phyloP scores from a whole-genome alignment of 2,888 invertebrate genomes.

The Gordius sp. region DNA sequence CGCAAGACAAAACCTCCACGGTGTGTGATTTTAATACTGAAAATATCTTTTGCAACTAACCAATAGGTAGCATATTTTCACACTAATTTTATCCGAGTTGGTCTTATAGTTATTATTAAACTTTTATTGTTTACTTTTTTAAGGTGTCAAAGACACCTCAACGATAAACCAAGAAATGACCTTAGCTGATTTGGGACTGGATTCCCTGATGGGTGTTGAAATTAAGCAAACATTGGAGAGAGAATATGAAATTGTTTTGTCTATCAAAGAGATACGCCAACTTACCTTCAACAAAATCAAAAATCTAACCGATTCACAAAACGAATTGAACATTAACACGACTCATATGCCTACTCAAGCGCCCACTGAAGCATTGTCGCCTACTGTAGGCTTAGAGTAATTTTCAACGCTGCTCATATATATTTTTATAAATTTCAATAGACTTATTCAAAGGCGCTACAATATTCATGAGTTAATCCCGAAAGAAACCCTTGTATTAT shows the following conservation, averaged over 20 bases:
- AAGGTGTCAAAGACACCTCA: constrained; percentile 55
- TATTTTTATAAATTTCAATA: not conserved
- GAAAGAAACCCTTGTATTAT: constrained; percentile 38
- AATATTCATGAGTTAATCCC: constrained; percentile 44
- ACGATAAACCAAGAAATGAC: constrained; percentile 48
- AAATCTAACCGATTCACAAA: not conserved
- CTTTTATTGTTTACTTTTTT: too few relatives aligned
- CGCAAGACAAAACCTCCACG: too few relatives aligned
- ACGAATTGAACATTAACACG: not conserved
- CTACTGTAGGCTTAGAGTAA: constrained; percentile 7
- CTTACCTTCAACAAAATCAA: constrained; percentile 22
- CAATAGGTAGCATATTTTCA: not conserved
- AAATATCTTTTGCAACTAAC: too few relatives aligned
- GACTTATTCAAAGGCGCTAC: not conserved
- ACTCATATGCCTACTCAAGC: not conserved
- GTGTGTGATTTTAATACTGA: too few relatives aligned
- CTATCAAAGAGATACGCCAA: constrained; percentile 61
- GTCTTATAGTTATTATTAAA: too few relatives aligned
- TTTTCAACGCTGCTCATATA: not conserved
- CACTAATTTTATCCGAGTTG: too few relatives aligned
- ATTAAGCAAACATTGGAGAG: constrained; percentile 43
- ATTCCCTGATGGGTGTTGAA: constrained; percentile 93
- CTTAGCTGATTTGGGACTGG: constrained; percentile 80
- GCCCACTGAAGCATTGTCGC: not conserved
- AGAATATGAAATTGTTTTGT: constrained; percentile 55